Base-by-base conservation (phyloP, 1,140 invertebrate genomes). In the Zaprionus ornatus region DNA sequence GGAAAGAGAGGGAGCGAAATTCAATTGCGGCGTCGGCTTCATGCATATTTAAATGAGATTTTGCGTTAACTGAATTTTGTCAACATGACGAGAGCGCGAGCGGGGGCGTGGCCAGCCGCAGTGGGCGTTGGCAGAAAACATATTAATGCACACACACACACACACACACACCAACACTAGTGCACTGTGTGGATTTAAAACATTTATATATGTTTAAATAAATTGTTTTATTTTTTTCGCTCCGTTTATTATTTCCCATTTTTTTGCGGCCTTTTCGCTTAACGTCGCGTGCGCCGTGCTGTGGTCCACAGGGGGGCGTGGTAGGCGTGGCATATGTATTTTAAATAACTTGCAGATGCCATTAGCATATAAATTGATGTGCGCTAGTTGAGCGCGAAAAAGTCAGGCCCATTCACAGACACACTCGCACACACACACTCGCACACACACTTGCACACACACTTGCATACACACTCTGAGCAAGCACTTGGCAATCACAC, bases 1-100 rank as follows among this genome's bases (percentile, higher is more conserved):
- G 21, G 32, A 13, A 35, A n/a, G 23, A 21, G n/a, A 45, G 27
- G 29, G 45, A 35, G 32, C 52, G 64, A 77, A 77, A 79, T 79
- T 79, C 68, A 79, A 79, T 79, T 79, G 77, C 27, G 74, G 68
- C 23, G 35, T 50, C 50, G 68, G 68, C 79, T 88, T 87, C 83
- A 87, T 87, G 80, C 83, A 87, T 87, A 87, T 87, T 87, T 83
- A 87, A 87, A 87, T 87, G 83, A 87, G 80, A 88, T 87, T 87
- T 87, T 78, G 83, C 80, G 83, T 87, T 87, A 88, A 87, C 84
- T 88, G 83, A 87, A 87, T 87, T 87, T 87, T 86, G 77, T 83
- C 83, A 82, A 68, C 80, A 74, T 77, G 57, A 70, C 61, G 62
- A 37, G 45, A 45, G 13, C 9, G 29, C 29, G 9, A 10, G 29